A percentile compares a stretch with the other conserved stretches of the same genome.
Conservation (phyloP, 1,140 invertebrate genomes). For the Linepithema humile region DNA sequence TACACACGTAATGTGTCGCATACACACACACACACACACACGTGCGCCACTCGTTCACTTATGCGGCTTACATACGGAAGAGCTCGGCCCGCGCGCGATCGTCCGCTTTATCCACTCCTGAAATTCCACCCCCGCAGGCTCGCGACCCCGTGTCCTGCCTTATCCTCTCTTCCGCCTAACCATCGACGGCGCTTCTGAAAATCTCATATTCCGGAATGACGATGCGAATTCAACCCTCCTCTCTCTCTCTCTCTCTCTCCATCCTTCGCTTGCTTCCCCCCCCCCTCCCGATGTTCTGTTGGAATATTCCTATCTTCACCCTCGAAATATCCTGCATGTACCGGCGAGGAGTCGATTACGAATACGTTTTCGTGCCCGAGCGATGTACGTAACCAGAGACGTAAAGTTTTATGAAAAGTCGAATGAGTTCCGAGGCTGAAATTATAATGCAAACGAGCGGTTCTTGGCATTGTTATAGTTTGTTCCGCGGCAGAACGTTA, state of each 20-base stretch:
- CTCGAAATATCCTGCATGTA: conserved; percentile 41
- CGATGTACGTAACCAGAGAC: conserved; percentile 43
- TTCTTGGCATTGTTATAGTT: conserved; percentile 6
- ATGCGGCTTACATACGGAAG: conserved; percentile 55
- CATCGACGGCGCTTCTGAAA: conserved; percentile 64
- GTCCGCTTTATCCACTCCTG: conserved; percentile 63
- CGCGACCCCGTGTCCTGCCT: conserved; percentile 41
- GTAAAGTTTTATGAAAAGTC: conserved; percentile 55
- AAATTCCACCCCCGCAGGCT: conserved; percentile 68
- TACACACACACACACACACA: neutral
- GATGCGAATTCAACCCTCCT: conserved; percentile 78
- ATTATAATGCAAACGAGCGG: conserved; percentile 20
- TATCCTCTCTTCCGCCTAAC: conserved; percentile 27
- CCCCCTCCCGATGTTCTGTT: conserved; percentile 17
- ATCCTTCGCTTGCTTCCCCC: no score
- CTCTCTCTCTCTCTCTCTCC: no score
- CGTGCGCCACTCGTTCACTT: conserved; percentile 40
- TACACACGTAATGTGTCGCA: conserved; percentile 29
- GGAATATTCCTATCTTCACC: conserved; percentile 70
- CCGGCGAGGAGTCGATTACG: conserved; percentile 58
- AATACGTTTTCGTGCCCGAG: conserved; percentile 43
- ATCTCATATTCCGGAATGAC: conserved; percentile 83
- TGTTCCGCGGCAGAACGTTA: neutral
- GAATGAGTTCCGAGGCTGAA: neutral
- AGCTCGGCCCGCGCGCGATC: neutral